Conservation (phyloP, 53 echinoderm and acorn worm genomes). For the Patiria pectinifera region DNA sequence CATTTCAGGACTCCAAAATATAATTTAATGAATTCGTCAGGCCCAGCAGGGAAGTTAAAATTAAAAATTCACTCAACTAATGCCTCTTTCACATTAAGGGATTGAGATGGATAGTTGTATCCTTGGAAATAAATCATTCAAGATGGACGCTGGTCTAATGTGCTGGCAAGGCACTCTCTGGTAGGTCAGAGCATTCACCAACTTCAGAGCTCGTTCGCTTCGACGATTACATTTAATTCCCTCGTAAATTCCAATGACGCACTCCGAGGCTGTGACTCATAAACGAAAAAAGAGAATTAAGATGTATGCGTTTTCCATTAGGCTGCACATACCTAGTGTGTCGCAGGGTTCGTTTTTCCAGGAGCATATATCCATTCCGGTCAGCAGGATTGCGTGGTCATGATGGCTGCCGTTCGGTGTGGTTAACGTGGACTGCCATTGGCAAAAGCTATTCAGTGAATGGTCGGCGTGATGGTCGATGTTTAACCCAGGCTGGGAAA, state of each 20-base stretch:
- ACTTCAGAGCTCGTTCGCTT: not conserved
- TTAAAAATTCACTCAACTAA: not conserved
- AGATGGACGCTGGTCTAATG: not conserved
- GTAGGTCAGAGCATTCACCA: not conserved
- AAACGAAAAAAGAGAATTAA: not conserved
- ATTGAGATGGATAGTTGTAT: not conserved
- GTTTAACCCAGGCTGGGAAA: constrained; percentile 85
- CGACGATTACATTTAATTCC: not conserved
- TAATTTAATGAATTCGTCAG: not conserved
- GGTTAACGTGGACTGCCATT: constrained; percentile 96
- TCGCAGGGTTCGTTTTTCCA: constrained; percentile 99
- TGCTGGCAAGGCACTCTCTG: not conserved
- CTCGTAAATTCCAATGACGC: not conserved
- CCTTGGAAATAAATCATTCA: not conserved
- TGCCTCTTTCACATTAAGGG: not conserved
- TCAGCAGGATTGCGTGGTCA: constrained; percentile 96
- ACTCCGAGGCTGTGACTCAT: not conserved
- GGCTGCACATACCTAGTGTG: constrained; percentile 81
- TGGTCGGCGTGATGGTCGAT: constrained; percentile 96
- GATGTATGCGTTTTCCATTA: not conserved
- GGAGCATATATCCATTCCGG: constrained; percentile 97
- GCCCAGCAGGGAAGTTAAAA: not conserved
- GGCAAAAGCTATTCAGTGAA: constrained; percentile 97
- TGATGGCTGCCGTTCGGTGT: constrained; percentile 90
- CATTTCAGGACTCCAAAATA: too few relatives aligned